Evolutionary conservation across 2,113 vertebrate genomes (phyloP).

Genomic region (Taxidea taxus): DNA sequence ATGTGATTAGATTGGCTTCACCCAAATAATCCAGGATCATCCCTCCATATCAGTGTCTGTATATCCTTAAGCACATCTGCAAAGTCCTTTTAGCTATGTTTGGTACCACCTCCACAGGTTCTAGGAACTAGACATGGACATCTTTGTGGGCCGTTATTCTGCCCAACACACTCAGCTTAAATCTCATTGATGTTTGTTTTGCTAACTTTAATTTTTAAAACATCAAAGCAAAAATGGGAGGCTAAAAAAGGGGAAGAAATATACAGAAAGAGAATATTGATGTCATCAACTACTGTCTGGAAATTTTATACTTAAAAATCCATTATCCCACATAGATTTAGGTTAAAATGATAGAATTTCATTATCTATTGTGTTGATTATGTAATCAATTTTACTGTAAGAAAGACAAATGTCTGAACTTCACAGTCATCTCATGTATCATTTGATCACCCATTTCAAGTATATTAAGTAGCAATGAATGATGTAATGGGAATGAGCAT

Average conservation of each 20-base stretch:
- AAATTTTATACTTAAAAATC: slow-evolving; percentile 43
- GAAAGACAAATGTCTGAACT: slow-evolving; percentile 11
- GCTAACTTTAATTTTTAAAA: not conserved
- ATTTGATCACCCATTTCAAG: slow-evolving; percentile 48
- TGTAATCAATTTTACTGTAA: not conserved
- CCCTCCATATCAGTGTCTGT: not conserved
- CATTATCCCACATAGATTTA: slow-evolving; percentile 37
- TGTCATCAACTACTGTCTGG: not conserved
- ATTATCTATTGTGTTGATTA: not conserved
- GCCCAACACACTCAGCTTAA: not conserved
- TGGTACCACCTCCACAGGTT: not conserved
- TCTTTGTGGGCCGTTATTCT: not conserved
- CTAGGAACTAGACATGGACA: not conserved
- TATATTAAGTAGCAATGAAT: slow-evolving; percentile 25
- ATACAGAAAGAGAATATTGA: not conserved
- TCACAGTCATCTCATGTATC: slow-evolving; percentile 24
- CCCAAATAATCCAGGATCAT: not conserved
- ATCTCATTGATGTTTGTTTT: not conserved
- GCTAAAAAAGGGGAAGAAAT: not conserved
- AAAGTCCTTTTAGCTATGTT: not conserved
- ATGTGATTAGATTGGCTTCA: not conserved
- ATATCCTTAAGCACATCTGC: not conserved
- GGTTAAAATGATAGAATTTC: slow-evolving; percentile 53
- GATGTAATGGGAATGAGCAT: not conserved
- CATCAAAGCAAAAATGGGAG: not conserved